phyloP scores from a whole-genome alignment of 2,888 invertebrate species.

The Nemotelus pantherinus region DNA sequence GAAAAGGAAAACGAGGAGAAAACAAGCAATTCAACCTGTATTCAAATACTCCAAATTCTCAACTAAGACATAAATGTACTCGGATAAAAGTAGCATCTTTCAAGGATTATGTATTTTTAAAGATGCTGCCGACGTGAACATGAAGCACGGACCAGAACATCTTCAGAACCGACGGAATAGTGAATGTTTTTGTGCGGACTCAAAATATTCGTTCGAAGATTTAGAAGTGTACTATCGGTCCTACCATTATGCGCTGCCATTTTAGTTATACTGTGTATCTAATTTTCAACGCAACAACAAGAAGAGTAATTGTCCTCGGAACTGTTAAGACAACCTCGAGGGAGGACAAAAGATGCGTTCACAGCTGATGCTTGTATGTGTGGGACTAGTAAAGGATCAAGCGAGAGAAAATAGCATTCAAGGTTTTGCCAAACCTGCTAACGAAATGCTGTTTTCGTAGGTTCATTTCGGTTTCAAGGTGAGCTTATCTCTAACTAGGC shows the following conservation, averaged over 20 bases:
- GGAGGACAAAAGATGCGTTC: background rate
- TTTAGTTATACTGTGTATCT: slow-evolving; percentile 6
- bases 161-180: background rate
- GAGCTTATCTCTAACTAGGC: too few relatives aligned
- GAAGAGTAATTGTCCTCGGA: slow-evolving; percentile 28
- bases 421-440: slow-evolving; percentile 18
- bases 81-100: background rate
- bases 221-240: background rate
- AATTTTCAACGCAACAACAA: slow-evolving; percentile 22
- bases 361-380: background rate
- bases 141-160: too few relatives aligned
- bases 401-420: slow-evolving; percentile 17
- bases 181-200: slow-evolving; percentile 8
- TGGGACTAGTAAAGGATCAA: background rate
- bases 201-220: background rate
- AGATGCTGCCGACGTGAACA: background rate
- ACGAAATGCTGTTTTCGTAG: too few relatives aligned
- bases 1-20: background rate
- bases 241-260: background rate
- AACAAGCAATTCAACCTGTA: slow-evolving; percentile 1
- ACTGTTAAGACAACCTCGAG: slow-evolving; percentile 11
- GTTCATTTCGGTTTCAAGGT: too few relatives aligned
- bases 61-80: background rate
- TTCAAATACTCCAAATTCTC: background rate
- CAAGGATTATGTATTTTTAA: slow-evolving; percentile 3